Conservation (phyloP, 2,888 invertebrate species). For the Synanthedon formicaeformis region DNA sequence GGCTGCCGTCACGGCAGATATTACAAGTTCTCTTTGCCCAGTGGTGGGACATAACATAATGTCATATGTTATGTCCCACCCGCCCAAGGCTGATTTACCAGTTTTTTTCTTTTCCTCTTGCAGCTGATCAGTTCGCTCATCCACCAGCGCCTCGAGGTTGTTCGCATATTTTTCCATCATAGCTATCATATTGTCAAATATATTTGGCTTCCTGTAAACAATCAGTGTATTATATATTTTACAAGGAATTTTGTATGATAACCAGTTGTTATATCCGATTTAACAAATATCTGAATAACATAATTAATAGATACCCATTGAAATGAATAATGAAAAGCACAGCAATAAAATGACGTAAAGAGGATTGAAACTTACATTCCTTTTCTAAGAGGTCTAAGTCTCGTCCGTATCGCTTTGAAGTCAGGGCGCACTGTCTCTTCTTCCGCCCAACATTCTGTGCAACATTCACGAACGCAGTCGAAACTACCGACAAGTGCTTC, state of each 20-base stretch:
- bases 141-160: constrained; percentile 92
- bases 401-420: constrained; percentile 83
- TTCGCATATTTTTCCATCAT: constrained; percentile 98
- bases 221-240: not conserved
- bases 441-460: constrained; percentile 91
- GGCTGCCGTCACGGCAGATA: no score
- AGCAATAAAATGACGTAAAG: not conserved
- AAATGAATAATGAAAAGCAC: no score
- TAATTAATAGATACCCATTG: no score
- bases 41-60: no score
- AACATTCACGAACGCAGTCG: constrained; percentile 86
- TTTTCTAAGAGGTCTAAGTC: constrained; percentile 83
- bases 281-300: no score
- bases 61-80: no score
- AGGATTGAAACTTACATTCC: constrained; percentile 80
- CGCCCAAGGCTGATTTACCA: constrained; percentile 63
- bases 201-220: constrained; percentile 86
- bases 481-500: constrained; percentile 84
- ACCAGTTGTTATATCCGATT: no score
- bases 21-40: not conserved
- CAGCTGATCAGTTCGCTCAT: constrained; percentile 92
- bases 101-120: constrained; percentile 98
- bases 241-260: no score
- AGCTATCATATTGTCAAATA: constrained; percentile 97
- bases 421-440: constrained; percentile 84